Evolutionary conservation across 2,888 invertebrate species (phyloP), one percentile per base, ranked within the genome.

Genomic region (Polymixis flavicincta): DNA sequence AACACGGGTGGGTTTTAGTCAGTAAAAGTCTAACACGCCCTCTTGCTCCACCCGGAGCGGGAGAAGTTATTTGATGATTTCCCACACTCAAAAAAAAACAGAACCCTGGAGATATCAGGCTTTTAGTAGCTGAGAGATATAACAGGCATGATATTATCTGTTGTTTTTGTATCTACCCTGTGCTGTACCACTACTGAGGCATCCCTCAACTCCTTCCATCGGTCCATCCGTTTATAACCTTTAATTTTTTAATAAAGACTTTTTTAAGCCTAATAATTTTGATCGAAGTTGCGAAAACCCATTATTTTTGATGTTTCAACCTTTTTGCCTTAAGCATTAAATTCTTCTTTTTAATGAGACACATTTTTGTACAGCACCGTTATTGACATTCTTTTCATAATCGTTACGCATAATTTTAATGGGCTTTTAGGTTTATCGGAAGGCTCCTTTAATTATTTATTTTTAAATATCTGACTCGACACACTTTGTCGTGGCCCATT

Each of bases 321-420:
- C 48, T 25, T 61, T 67, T 48, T 45, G 17, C 54, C 45, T 1
- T 4, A 0, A 19, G 19, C 32, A 45, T 37, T 45, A 45, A 61
- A 67, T 66, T 48, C n/a, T 67, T 45, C 13, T 32, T 45, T 32
- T 8, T 76, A 63, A 75, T 76, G n/a, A 68, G 32, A 48, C 6
- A 37, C 45, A 74, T 61, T 55, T 52, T 60, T 37, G 22, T 45
- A 28, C 6, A 45, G 17, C 45, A 32, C 22, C 32, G 50, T 66
- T 63, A 67, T 63, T 28, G 32, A 52, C 7, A 66, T 73, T 45
- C 17, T 67, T 73, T 59, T 54, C n/a, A 71, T 37, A 65, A 48
- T 52, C n/a, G 52, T 32, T 52, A 50, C 11, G 22, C 7, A 37
- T 37, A 45, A 63, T 70, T 68, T 50, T 28, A 37, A 32, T 17